Evolutionary conservation across 2,888 invertebrate genomes (phyloP).

Genomic region (Andricus curvator): DNA sequence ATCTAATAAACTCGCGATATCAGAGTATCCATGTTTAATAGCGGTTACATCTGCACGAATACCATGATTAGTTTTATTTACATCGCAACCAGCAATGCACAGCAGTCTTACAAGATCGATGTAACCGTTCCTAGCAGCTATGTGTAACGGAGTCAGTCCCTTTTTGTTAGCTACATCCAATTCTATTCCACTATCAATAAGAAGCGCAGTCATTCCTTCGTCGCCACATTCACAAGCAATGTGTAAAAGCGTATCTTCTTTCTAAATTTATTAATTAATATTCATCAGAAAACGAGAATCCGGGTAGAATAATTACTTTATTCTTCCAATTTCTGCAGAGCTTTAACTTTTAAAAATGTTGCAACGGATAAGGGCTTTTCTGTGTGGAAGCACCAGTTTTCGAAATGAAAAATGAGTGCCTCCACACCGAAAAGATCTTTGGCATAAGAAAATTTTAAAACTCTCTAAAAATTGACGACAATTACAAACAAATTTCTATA

Average conservation of each 20-base stretch:
- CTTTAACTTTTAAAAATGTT: neutral
- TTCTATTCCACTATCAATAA: slow-evolving; percentile 75
- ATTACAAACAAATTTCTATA: neutral
- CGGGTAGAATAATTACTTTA: slow-evolving; percentile 6
- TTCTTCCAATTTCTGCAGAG: neutral
- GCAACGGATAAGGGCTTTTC: too few relatives aligned
- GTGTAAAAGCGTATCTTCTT: slow-evolving; percentile 83
- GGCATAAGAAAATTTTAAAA: too few relatives aligned
- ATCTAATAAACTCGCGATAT: slow-evolving; percentile 85
- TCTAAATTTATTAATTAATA: slow-evolving; percentile 73
- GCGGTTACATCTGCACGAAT: slow-evolving; percentile 88
- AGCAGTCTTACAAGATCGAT: slow-evolving; percentile 85
- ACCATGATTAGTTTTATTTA: slow-evolving; percentile 84
- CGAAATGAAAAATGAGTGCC: too few relatives aligned
- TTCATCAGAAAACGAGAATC: slow-evolving; percentile 42
- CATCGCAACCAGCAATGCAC: slow-evolving; percentile 85
- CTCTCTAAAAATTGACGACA: too few relatives aligned
- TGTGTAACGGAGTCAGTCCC: slow-evolving; percentile 84
- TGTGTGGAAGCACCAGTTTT: too few relatives aligned
- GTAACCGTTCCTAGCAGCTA: slow-evolving; percentile 86
- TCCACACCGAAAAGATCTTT: too few relatives aligned
- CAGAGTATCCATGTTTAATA: slow-evolving; percentile 85
- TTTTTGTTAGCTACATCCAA: slow-evolving; percentile 83
- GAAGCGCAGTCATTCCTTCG: slow-evolving; percentile 71
- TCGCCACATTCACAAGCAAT: slow-evolving; percentile 79